Conservation (phyloP, 2,113 vertebrate species). For the Paramisgurnus dabryanus region DNA sequence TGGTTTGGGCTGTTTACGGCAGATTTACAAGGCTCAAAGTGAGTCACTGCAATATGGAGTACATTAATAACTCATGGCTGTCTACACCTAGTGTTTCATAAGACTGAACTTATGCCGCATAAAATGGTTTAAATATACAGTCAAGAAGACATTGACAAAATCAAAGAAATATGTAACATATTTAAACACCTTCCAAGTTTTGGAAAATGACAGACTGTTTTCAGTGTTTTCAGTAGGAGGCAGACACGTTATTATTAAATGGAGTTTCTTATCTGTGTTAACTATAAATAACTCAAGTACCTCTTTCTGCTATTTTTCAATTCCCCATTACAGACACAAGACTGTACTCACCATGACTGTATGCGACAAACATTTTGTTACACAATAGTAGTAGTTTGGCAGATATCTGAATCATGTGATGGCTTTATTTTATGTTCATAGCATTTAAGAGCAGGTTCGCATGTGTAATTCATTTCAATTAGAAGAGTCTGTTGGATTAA, state of each 20-base stretch:
- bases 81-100: not conserved
- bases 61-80: conserved; percentile 19
- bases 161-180: not conserved
- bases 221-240: too few relatives aligned
- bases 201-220: too few relatives aligned
- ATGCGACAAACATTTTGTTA: not conserved
- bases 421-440: not conserved
- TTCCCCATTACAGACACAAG: not conserved
- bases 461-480: conserved; percentile 31
- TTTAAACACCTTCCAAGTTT: too few relatives aligned
- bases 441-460: conserved; percentile 12
- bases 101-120: not conserved
- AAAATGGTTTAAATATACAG: not conserved
- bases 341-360: too few relatives aligned
- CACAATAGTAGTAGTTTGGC: not conserved
- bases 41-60: conserved; percentile 32
- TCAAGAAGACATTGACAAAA: too few relatives aligned
- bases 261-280: conserved; percentile 20
- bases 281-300: not conserved
- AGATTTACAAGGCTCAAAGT: conserved; percentile 27
- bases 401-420: conserved; percentile 3
- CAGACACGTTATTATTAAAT: conserved; percentile 3
- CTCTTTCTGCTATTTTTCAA: not conserved
- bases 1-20: not conserved
- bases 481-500: conserved; percentile 23